A percentile compares a stretch with the other conserved stretches of the same genome.
Evolutionary conservation across 2,888 invertebrate species (phyloP).

Genomic region (Chalcosyrphus nemorum): DNA sequence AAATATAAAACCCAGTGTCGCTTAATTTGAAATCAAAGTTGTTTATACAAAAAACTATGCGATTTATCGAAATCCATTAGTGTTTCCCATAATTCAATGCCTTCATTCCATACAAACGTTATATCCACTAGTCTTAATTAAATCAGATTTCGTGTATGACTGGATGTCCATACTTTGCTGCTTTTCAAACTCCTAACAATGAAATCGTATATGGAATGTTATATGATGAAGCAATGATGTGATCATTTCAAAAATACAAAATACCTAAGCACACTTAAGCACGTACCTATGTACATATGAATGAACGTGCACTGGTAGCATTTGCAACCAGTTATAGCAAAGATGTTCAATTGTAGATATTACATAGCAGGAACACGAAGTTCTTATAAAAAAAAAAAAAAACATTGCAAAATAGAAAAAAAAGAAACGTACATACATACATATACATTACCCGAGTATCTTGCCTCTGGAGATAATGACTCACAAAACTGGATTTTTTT

Average conservation of each 20-base stretch:
- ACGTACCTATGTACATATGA: background rate
- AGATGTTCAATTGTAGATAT: background rate
- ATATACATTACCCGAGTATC: background rate
- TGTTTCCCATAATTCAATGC: too few relatives aligned
- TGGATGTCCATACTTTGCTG: background rate
- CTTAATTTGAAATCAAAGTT: too few relatives aligned
- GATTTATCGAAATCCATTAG: too few relatives aligned
- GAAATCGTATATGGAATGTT: background rate
- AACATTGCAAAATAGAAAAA: too few relatives aligned
- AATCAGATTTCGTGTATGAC: background rate
- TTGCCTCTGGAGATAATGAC: background rate
- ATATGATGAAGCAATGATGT: background rate
- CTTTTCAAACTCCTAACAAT: background rate
- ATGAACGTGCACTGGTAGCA: background rate
- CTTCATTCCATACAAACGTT: too few relatives aligned
- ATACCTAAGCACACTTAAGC: background rate
- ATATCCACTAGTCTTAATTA: background rate
- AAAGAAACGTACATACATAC: too few relatives aligned
- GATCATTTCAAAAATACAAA: background rate
- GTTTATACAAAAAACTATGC: too few relatives aligned
- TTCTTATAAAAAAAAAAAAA: background rate
- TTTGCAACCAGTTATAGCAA: constrained; percentile 17
- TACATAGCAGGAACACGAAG: background rate
- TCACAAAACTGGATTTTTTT: constrained; percentile 24
- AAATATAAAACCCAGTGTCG: too few relatives aligned